Base-by-base conservation (phyloP, 2,797 vertebrate genomes). In the Yasuhikotakia modesta region DNA sequence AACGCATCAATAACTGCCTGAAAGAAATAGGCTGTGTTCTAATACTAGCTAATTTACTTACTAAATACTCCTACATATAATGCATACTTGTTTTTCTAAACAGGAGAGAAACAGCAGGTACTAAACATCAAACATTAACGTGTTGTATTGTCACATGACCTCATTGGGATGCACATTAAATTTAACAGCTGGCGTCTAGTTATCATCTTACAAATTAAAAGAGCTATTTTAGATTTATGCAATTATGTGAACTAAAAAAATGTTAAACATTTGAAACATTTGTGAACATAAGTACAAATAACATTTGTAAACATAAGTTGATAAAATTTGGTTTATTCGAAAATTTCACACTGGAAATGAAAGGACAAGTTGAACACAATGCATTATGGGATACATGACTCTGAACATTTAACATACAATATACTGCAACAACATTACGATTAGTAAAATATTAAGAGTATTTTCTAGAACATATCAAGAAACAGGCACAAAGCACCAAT, bases 401-500 rank as follows among this genome's bases (percentile, higher is more conserved):
- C 2, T 24, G 55, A 1, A n/a, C 48, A 52, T 52, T 52, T 52
- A 5, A 45, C 43, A 50, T 14, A 35, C 24, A 21, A 19, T 22
- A 21, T 63, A 1, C 17, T 1, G 12, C n/a, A 35, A 63, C 13
- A 35, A 19, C 8, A 27, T 58, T 6, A 24, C 10, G 39, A 11
- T 43, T 43, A 43, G 8, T 10, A 43, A 2, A 2, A 2, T 43
- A 43, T 43, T 43, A 43, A 10, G 11, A 43, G 8, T n/a, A 43
- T 43, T 43, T 43, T 10, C n/a, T n/a, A n/a, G 10, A 22, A 55
- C 19, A 22, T 22, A 30, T 27, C 5, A 22, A 16, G 22, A 60
- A 35, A 63, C 30, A 66, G 39, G 73, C 82, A 70, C 48, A 39
- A 82, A 58, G 32, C 39, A 46, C 43, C 46, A 14, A 69, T 77